Evolutionary conservation across 2,113 vertebrate species (phyloP), one percentile per base, ranked within the genome.

Genomic region (Tauraco erythrolophus): DNA sequence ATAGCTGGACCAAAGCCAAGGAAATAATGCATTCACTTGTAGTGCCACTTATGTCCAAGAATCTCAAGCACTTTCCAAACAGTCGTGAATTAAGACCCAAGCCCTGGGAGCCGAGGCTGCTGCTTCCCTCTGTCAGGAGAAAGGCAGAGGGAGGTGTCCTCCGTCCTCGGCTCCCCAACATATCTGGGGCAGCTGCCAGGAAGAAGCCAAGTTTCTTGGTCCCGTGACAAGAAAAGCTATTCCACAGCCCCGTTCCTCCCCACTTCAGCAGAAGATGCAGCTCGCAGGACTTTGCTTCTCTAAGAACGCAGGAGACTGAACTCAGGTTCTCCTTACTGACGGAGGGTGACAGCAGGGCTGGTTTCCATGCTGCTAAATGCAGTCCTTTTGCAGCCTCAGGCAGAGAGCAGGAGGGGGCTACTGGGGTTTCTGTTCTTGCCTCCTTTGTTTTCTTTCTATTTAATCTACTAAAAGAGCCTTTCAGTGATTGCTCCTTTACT

Each of bases 1-100:
- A 81, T 43, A 78, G 61, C 76, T 92, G 94, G 95, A 86, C 56
- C 48, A 90, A 89, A 84, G 95, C 95, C 95, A 94, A 94, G 69
- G 88, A 92, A 93, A 95, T 82, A 93, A 96, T 43, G 79, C 61
- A 51, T 84, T 97, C 80, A 37, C 77, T 94, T 69, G 80, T 56
- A 94, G 80, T 70, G 83, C 88, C 91, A 87, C 85, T 96, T 86
- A 75, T 19, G 3, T 82, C 89, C 96, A 89, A 58, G 89, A 92
- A 89, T 86, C 72, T 87, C 65, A 48, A 95, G 86, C 91, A 64
- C 83, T 92, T 96, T 41, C 84, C 82, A 86, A 87, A 75, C 33
- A 87, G 86, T 69, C 19, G 0, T 89, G 92, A 94, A 84, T 78
- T 43, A 68, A 96, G 39, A 50, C 64, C 65, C 71, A 70, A 53